These are phyloP conservation scores for Peromyscus leucopus DNA, from an alignment of 2,113 vertebrate species.

Conservation along the genomic window DNA sequence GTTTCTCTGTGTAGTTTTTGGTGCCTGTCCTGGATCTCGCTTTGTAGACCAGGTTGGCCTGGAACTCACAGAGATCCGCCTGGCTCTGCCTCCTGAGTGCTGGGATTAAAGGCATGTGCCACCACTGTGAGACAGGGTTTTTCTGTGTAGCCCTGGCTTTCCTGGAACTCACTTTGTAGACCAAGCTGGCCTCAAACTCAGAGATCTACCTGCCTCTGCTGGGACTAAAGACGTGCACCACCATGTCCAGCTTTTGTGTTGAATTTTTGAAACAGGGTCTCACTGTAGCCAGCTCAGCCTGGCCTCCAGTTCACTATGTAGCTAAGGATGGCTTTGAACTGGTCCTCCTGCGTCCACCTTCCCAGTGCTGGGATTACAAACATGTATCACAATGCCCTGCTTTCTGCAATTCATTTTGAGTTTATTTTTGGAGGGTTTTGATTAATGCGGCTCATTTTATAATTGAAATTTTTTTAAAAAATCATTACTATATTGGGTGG, in stretches of 20 bases:
- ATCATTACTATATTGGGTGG: neutral
- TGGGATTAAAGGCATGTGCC: neutral
- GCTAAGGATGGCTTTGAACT: neutral
- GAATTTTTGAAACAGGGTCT: neutral
- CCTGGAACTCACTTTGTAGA: neutral
- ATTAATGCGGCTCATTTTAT: neutral
- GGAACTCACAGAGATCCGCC: neutral
- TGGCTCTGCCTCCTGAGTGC: neutral
- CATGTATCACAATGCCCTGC: fast-evolving
- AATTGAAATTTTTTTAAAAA: neutral
- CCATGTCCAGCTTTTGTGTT: neutral
- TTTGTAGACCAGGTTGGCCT: neutral
- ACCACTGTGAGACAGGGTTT: neutral
- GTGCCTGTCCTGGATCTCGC: neutral
- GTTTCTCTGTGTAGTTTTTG: neutral
- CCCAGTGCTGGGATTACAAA: neutral
- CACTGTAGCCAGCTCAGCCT: neutral
- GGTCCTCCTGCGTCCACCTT: neutral
- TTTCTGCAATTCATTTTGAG: neutral
- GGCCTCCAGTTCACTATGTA: neutral
- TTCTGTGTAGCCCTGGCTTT: neutral
- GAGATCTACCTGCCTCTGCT: neutral
- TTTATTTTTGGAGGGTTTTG: conserved; percentile 19
- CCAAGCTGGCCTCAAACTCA: neutral
- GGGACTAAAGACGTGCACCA: neutral